Evolutionary conservation across 2,113 vertebrate species (phyloP).

Genomic region (Scomber japonicus): DNA sequence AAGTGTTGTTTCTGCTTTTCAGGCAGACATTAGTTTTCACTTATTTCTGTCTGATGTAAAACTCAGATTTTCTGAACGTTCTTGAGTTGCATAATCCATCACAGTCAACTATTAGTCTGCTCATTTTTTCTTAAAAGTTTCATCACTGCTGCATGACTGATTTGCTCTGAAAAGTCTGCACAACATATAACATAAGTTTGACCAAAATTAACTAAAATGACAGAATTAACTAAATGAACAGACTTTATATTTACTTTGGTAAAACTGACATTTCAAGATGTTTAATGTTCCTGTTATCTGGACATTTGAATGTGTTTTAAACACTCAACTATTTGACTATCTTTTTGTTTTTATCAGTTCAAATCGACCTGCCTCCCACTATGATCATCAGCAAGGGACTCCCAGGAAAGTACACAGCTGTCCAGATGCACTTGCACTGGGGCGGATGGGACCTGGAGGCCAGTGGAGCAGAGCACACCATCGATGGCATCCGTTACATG

Average conservation of each 20-base stretch:
- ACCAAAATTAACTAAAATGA: too few relatives aligned
- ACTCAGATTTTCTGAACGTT: background rate
- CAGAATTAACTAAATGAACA: too few relatives aligned
- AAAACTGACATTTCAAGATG: background rate
- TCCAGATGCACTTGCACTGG: slow-evolving; percentile 97
- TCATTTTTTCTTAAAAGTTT: background rate
- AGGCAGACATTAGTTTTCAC: background rate
- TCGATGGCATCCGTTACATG: slow-evolving; percentile 89
- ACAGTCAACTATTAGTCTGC: background rate
- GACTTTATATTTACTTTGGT: background rate
- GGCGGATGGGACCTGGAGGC: slow-evolving; percentile 87
- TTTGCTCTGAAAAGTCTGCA: background rate
- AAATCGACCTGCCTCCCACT: slow-evolving; percentile 87
- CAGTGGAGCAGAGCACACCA: slow-evolving; percentile 93
- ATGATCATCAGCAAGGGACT: slow-evolving; percentile 87
- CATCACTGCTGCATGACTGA: background rate
- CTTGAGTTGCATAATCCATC: background rate
- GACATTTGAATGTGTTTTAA: background rate
- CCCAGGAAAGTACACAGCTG: slow-evolving; percentile 81
- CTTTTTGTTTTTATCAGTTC: slow-evolving; percentile 81
- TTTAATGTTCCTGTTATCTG: background rate
- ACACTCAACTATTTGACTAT: background rate
- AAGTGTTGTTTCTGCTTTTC: background rate
- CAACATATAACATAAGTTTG: background rate
- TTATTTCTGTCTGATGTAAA: background rate